These are phyloP conservation scores for Melinaea marsaeus DNA, from an alignment of 2,888 invertebrate genomes.

Conservation along the genomic window DNA sequence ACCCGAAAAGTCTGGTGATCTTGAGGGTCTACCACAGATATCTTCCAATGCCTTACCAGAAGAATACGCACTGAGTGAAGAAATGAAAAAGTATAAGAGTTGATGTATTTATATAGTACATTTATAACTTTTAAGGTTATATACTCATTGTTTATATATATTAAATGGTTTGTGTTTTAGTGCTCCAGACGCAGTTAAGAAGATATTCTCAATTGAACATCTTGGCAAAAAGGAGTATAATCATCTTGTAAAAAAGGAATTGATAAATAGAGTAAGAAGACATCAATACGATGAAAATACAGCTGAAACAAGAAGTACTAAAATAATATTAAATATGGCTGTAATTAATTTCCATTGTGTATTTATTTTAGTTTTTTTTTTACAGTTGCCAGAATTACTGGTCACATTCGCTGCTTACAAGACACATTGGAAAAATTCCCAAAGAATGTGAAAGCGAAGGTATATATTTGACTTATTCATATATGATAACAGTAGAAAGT, in stretches of 20 bases:
- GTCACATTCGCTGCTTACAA: constrained; percentile 83
- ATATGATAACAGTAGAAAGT: too few species aligned
- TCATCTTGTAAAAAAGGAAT: constrained; percentile 68
- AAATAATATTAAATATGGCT: background rate
- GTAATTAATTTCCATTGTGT: background rate
- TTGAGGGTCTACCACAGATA: constrained; percentile 76
- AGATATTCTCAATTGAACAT: constrained; percentile 83
- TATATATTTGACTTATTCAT: constrained; percentile 34
- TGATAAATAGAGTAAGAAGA: constrained; percentile 80
- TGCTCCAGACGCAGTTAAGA: constrained; percentile 83
- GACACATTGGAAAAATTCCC: constrained; percentile 78
- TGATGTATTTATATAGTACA: background rate
- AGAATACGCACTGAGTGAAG: constrained; percentile 79
- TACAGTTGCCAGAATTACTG: constrained; percentile 88
- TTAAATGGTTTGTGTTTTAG: constrained; percentile 62
- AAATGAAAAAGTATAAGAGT: constrained; percentile 81
- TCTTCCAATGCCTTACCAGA: constrained; percentile 69
- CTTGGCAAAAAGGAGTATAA: constrained; percentile 77
- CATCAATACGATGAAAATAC: constrained; percentile 84
- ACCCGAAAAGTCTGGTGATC: constrained; percentile 85
- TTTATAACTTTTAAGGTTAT: constrained; percentile 6
- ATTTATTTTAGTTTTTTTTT: constrained; percentile 30
- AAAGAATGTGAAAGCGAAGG: constrained; percentile 76
- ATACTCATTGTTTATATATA: background rate
- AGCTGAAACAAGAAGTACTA: constrained; percentile 82